These are phyloP conservation scores for Nesogale talazaci DNA, from an alignment of 2,113 vertebrate genomes.

Conservation along the genomic window DNA sequence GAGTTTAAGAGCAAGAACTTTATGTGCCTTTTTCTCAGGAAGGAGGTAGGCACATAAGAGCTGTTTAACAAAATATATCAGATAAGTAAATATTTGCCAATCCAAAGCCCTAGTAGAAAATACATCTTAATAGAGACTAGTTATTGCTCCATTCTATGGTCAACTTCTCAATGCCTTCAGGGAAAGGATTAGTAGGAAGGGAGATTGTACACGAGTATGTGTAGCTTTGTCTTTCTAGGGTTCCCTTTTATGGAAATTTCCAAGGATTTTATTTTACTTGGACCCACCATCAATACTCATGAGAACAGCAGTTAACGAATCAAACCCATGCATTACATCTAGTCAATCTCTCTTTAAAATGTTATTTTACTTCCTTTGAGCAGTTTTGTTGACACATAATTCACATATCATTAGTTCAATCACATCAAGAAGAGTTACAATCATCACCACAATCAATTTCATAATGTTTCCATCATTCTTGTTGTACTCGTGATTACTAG, in stretches of 20 bases:
- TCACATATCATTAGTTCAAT: too few relatives aligned
- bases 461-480: too few relatives aligned
- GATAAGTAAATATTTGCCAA: not conserved
- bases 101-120: not conserved
- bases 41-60: slow-evolving; percentile 19
- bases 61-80: not conserved
- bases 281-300: too few relatives aligned
- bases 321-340: too few relatives aligned
- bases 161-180: not conserved
- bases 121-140: not conserved
- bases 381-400: too few relatives aligned
- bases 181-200: not conserved
- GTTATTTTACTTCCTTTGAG: too few relatives aligned
- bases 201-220: not conserved
- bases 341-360: too few relatives aligned
- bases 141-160: not conserved
- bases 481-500: too few relatives aligned
- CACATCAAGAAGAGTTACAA: too few relatives aligned
- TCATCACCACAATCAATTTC: too few relatives aligned
- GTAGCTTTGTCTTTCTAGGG: not conserved
- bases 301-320: too few relatives aligned
- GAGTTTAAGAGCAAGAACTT: not conserved
- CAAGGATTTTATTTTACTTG: too few relatives aligned
- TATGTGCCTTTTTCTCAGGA: slow-evolving; percentile 19
- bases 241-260: not conserved